phyloP scores from a whole-genome alignment of 2,797 vertebrate species.

The Pangasius macronema region DNA sequence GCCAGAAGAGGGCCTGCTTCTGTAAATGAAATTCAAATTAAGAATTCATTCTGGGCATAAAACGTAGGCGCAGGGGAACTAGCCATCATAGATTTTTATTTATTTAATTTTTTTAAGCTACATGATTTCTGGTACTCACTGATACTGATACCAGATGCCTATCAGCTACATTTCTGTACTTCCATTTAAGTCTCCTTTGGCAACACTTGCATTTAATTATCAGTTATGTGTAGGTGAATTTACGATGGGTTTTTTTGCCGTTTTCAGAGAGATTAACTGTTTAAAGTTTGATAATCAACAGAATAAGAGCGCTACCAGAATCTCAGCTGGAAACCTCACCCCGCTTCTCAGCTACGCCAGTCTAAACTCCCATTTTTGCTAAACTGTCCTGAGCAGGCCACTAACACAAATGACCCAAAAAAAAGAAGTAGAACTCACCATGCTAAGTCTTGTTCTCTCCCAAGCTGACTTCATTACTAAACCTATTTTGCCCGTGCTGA shows the following conservation, averaged over 20 bases:
- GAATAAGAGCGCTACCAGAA: no score
- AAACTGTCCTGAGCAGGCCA: background rate
- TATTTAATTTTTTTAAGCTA: background rate
- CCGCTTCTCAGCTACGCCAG: background rate
- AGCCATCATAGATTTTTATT: background rate
- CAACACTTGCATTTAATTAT: background rate
- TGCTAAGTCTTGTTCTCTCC: background rate
- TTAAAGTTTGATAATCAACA: background rate
- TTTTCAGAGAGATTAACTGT: background rate
- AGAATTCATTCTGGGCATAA: constrained; percentile 22
- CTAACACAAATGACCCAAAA: background rate
- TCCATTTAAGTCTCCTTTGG: background rate
- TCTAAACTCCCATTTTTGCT: background rate
- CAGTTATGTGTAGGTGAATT: background rate
- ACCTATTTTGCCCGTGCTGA: background rate
- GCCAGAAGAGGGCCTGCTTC: constrained; percentile 16
- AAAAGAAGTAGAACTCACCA: background rate
- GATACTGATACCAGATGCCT: background rate
- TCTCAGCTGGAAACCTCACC: background rate
- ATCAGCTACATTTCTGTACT: background rate
- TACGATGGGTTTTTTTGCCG: no score
- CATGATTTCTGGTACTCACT: background rate
- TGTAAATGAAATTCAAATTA: constrained; percentile 32
- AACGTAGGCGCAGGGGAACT: constrained; percentile 12
- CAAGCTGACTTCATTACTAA: background rate